A percentile compares a stretch with the other conserved stretches of the same genome.
phyloP scores from a whole-genome alignment of 2,797 vertebrate genomes.

The Botia almorhae region DNA sequence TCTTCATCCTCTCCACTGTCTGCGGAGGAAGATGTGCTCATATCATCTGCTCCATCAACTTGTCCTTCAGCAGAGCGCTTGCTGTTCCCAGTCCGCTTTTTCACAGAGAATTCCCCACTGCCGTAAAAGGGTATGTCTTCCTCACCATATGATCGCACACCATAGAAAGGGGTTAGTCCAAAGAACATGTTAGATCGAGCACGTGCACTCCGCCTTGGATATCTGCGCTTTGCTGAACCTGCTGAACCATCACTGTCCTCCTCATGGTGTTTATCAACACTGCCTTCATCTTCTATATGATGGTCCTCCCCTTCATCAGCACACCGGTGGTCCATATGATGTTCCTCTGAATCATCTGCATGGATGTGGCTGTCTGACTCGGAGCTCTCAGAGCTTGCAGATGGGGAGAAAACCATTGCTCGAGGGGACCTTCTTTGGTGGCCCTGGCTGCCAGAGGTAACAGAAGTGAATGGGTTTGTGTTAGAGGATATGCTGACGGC shows the following conservation, averaged over 20 bases:
- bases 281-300: constrained; percentile 65
- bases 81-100: constrained; percentile 83
- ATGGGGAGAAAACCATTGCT: constrained; percentile 73
- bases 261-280: constrained; percentile 85
- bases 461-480: constrained; percentile 69
- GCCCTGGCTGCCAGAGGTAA: constrained; percentile 69
- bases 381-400: constrained; percentile 79
- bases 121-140: constrained; percentile 94
- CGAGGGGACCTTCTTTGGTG: constrained; percentile 64
- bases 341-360: constrained; percentile 69
- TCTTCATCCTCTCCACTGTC: constrained; percentile 85
- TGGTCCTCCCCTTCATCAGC: constrained; percentile 73
- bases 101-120: constrained; percentile 81
- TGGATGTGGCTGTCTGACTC: constrained; percentile 77
- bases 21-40: constrained; percentile 90
- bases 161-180: constrained; percentile 95
- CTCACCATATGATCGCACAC: constrained; percentile 94
- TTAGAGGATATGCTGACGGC: constrained; percentile 68
- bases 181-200: constrained; percentile 99
- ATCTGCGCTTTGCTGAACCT: constrained; percentile 91
- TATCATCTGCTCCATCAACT: constrained; percentile 94
- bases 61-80: constrained; percentile 95
- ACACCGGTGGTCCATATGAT: constrained; percentile 62
- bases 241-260: constrained; percentile 85
- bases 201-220: constrained; percentile 93